These are phyloP conservation scores for Tichodroma muraria DNA, from an alignment of 2,113 vertebrate genomes.

Conservation along the genomic window DNA sequence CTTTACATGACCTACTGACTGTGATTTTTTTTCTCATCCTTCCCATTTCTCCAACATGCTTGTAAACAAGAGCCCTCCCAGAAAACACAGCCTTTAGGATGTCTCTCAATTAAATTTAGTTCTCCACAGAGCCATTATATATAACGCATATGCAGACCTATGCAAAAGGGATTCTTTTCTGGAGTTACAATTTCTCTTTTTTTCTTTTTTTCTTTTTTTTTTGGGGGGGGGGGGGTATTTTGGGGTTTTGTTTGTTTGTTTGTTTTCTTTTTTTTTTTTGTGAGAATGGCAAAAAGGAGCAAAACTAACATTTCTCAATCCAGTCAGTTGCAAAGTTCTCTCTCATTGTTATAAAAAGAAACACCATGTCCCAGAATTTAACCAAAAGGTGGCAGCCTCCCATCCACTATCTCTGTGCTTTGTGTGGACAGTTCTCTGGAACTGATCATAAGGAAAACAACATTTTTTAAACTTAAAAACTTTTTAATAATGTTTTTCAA, in stretches of 20 bases:
- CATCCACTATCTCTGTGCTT: neutral
- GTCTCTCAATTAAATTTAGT: neutral
- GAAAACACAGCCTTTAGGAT: neutral
- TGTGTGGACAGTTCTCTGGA: neutral
- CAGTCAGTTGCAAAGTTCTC: neutral
- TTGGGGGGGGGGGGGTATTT: too few relatives aligned
- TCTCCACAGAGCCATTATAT: neutral
- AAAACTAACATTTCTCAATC: neutral
- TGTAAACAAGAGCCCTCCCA: neutral
- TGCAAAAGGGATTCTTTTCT: neutral
- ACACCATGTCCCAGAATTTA: neutral
- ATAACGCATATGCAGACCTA: too few relatives aligned
- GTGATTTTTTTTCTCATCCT: neutral
- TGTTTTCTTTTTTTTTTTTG: neutral
- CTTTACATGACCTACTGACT: neutral
- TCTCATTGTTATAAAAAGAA: neutral
- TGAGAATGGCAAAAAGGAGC: neutral
- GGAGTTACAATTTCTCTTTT: neutral
- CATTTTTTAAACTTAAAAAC: neutral
- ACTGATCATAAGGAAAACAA: neutral
- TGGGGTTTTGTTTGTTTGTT: too few relatives aligned
- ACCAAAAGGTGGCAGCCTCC: slow-evolving; percentile 26
- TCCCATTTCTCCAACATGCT: neutral
- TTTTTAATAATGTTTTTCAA: neutral
- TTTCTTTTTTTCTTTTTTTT: neutral